Evolutionary conservation across 2,797 vertebrate species (phyloP).

Genomic region (Darevskia nairensis): DNA sequence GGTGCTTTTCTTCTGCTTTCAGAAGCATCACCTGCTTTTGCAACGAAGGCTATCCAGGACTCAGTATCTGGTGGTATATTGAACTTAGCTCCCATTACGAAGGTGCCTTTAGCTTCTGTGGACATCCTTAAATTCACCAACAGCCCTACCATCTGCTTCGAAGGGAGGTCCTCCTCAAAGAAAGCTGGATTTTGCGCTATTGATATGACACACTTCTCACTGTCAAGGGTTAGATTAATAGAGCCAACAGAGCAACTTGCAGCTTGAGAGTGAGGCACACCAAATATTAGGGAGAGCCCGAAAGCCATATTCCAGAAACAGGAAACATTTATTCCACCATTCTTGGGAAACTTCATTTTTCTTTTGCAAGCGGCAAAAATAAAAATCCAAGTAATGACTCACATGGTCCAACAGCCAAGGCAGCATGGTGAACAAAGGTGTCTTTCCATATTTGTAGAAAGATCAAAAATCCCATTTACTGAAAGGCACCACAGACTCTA

Average conservation of each 20-base stretch:
- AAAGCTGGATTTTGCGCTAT: slow-evolving; percentile 51
- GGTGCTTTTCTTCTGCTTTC: slow-evolving; percentile 44
- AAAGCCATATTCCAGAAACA: slow-evolving; percentile 23
- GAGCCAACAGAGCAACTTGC: slow-evolving; percentile 21
- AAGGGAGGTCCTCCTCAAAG: slow-evolving; percentile 56
- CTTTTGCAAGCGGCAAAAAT: neutral
- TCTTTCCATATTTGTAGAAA: neutral
- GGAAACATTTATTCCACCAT: slow-evolving; percentile 26
- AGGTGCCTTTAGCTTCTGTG: slow-evolving; percentile 20
- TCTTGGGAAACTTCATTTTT: slow-evolving; percentile 41
- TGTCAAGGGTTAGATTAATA: slow-evolving; percentile 54
- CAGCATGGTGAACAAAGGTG: neutral
- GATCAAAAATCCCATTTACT: neutral
- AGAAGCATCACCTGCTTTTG: slow-evolving; percentile 48
- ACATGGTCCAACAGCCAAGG: neutral
- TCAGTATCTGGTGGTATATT: slow-evolving; percentile 32
- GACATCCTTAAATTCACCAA: slow-evolving; percentile 42
- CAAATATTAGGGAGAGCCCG: slow-evolving; percentile 48
- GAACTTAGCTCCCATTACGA: slow-evolving; percentile 41
- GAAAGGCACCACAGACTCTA: too few relatives aligned
- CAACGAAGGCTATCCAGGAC: slow-evolving; percentile 48
- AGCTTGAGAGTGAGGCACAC: slow-evolving; percentile 31
- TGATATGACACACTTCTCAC: slow-evolving; percentile 48
- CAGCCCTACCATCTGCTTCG: slow-evolving; percentile 45
- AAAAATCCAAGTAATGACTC: neutral